These are phyloP conservation scores for Numenius arquata DNA, from an alignment of 2,113 vertebrate species.

Conservation along the genomic window DNA sequence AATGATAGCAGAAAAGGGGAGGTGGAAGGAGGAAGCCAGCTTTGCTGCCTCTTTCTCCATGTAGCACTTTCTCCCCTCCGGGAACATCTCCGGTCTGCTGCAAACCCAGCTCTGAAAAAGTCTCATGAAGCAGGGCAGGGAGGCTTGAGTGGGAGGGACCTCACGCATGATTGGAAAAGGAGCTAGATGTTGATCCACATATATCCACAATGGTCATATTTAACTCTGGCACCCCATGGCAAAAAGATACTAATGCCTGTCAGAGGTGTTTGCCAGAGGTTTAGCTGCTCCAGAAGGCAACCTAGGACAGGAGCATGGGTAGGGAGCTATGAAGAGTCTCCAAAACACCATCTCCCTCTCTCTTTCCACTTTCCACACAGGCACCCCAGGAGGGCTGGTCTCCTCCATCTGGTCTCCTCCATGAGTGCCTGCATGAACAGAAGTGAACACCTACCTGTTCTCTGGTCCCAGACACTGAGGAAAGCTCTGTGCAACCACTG, in stretches of 20 bases:
- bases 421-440: neutral
- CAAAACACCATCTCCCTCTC: neutral
- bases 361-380: neutral
- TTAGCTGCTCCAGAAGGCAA: neutral
- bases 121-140: neutral
- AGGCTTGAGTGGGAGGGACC: neutral
- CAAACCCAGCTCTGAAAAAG: neutral
- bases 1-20: neutral
- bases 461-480: neutral
- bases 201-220: neutral
- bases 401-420: neutral
- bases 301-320: neutral
- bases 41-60: neutral
- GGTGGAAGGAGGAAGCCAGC: neutral
- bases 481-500: neutral
- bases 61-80: neutral
- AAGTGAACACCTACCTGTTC: neutral
- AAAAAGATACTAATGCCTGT: neutral
- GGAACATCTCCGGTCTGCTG: neutral
- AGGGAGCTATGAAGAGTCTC: neutral
- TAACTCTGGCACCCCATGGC: neutral
- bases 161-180: rapidly evolving
- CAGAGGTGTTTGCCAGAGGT: neutral
- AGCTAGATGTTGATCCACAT: neutral
- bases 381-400: neutral